Evolutionary conservation across 2,888 invertebrate genomes (phyloP).

Genomic region (Imbricaverruca yamaguchii): DNA sequence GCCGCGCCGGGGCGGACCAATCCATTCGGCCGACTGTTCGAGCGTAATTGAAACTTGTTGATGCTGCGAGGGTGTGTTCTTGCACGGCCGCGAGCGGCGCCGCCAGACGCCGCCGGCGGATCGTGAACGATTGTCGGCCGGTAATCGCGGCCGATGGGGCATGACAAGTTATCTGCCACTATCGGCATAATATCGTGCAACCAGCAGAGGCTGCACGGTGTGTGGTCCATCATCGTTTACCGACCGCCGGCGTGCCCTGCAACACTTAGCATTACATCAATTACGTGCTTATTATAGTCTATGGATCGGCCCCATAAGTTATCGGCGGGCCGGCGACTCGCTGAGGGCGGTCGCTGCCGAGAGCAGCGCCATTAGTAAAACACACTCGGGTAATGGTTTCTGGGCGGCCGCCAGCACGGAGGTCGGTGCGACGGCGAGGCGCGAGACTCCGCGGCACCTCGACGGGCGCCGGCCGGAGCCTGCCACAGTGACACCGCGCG

Average conservation of each 20-base stretch:
- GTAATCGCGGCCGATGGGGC: background rate
- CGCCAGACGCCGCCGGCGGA: background rate
- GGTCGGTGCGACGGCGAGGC: background rate
- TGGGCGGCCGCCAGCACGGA: background rate
- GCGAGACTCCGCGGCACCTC: too few species aligned
- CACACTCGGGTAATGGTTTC: conserved; percentile 5
- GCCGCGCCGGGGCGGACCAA: conserved; percentile 5
- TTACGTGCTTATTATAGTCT: conserved; percentile 14
- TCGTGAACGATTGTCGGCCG: background rate
- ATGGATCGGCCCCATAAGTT: background rate
- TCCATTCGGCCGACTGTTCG: background rate
- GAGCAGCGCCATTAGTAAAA: conserved; percentile 7
- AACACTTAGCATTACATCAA: conserved; percentile 20
- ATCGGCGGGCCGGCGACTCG: background rate
- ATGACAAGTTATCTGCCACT: conserved; percentile 21
- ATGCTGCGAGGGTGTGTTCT: conserved; percentile 6
- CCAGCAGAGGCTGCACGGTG: background rate
- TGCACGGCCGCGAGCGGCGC: background rate
- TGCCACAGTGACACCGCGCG: background rate
- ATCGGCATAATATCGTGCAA: conserved; percentile 13
- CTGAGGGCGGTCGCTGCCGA: background rate
- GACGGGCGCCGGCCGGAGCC: background rate
- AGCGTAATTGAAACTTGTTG: conserved; percentile 19
- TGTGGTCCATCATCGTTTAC: background rate
- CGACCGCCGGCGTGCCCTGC: conserved; percentile 1